Evolutionary conservation across 2,113 vertebrate genomes (phyloP).

Genomic region (Mugil cephalus): DNA sequence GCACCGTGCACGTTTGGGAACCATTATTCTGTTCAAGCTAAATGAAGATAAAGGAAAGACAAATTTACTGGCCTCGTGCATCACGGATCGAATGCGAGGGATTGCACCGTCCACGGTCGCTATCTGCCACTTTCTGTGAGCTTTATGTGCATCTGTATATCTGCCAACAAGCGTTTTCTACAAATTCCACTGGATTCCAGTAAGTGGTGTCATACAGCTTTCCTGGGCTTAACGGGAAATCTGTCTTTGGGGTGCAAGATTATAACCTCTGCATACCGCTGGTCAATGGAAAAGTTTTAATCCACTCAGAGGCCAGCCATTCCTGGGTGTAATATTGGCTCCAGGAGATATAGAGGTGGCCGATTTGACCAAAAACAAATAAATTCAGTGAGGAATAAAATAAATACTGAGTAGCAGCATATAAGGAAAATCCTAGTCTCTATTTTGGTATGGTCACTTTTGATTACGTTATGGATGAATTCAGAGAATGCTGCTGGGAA

Average conservation of each 20-base stretch:
- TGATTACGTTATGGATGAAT: constrained; percentile 23
- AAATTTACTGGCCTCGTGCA: constrained; percentile 68
- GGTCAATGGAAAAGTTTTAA: constrained; percentile 83
- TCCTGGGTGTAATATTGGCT: constrained; percentile 75
- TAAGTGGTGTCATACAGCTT: constrained; percentile 80
- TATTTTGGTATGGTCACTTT: constrained; percentile 60
- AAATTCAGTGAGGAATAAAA: constrained; percentile 76
- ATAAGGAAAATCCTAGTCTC: constrained; percentile 46
- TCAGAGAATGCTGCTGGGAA: constrained; percentile 17
- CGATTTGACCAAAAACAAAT: constrained; percentile 83
- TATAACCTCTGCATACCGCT: constrained; percentile 81
- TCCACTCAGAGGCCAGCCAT: constrained; percentile 74
- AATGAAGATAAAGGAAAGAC: constrained; percentile 73
- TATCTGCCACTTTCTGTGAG: constrained; percentile 66
- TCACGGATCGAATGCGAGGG: constrained; percentile 51
- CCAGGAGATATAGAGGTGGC: constrained; percentile 72
- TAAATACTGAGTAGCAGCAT: constrained; percentile 64
- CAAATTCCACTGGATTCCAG: constrained; percentile 78
- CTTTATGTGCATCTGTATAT: constrained; percentile 35
- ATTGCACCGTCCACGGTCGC: constrained; percentile 63
- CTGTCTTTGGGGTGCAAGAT: constrained; percentile 81
- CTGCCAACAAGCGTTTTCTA: constrained; percentile 68
- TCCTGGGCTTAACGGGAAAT: constrained; percentile 83
- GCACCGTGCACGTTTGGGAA: constrained; percentile 68
- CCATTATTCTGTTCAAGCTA: constrained; percentile 65